Evolutionary conservation across 2,888 invertebrate species (phyloP), one percentile per base, ranked within the genome.

Genomic region (Metellina segmentata): DNA sequence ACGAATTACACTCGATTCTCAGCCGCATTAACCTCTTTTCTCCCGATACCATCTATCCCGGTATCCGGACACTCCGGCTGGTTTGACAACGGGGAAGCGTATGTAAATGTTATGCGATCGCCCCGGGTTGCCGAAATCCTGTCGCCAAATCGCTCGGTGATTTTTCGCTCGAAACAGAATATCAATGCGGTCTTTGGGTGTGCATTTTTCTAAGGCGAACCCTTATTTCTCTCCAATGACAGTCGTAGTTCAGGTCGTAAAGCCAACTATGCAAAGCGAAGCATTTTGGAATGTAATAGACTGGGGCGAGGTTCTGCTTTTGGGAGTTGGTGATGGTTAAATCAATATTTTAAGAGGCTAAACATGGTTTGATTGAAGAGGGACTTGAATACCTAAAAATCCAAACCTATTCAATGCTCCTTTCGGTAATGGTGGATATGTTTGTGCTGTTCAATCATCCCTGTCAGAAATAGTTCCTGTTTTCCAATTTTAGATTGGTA

Each of bases 21-120:
- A 34, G 78, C 81, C 52, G 86, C 92, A 92, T 92, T 90, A 92
- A 92, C 90, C 92, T 89, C 92, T 90, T 89, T 90, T 92, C 89
- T 88, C 83, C 81, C 75, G 53, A 81, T 79, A 81, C 74, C 72
- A 74, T 81, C 61, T 77, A 82, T 75, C 53, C 82, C 53, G 19
- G 87, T 87, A 82, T 78, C 78, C 71, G 78, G 78, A 81, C 87
- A 83, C 83, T 82, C 79, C 34, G 1, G 48, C 90, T 90, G 78
- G 87, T 91, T 82, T 70, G 81, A 91, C 90, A 91, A 70, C 70
- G 51, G 53, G 72, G 51, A 82, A 91, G 90, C 20, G 91, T 91
- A 91, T 91, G 91, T 91, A 91, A 91, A 91, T 91, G 83, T 19
- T 91, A 91, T 91, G 87, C 91, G 86, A 81, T 88, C 81, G 69